phyloP scores from a whole-genome alignment of 2,888 invertebrate species.

The Halocaridina rubra region DNA sequence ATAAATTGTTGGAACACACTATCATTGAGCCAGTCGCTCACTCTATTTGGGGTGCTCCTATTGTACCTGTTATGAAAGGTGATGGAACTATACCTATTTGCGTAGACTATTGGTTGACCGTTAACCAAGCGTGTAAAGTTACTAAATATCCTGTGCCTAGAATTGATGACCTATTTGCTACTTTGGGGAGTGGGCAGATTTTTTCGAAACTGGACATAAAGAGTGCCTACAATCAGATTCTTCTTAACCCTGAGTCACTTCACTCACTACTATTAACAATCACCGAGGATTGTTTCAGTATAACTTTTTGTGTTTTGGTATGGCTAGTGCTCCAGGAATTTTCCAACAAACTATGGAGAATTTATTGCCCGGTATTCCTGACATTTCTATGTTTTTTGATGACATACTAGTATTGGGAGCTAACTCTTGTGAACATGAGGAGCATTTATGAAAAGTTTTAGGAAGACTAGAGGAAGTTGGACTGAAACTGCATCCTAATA shows the following conservation, averaged over 20 bases:
- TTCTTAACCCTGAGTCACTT: neutral
- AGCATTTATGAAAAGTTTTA: neutral
- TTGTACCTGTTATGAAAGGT: neutral
- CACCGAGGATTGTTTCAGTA: neutral
- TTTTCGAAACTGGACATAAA: neutral
- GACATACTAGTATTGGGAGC: neutral
- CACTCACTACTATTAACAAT: neutral
- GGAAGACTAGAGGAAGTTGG: too few species aligned
- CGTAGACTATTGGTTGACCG: too few species aligned
- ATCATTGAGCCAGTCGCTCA: neutral
- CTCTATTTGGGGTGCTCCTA: neutral
- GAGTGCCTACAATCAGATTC: neutral
- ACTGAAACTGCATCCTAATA: too few species aligned
- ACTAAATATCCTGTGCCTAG: too few species aligned
- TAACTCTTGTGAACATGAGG: neutral
- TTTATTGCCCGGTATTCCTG: neutral
- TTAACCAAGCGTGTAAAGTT: too few species aligned
- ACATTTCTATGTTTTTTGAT: neutral
- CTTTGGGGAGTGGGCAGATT: neutral
- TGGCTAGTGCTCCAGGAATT: too few species aligned
- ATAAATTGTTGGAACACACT: neutral
- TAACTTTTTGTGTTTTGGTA: neutral
- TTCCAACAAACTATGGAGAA: too few species aligned
- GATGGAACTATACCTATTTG: too few species aligned
- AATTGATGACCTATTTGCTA: neutral